These are phyloP conservation scores for Oxytorus armatus DNA, from an alignment of 2,888 invertebrate genomes.

Conservation along the genomic window DNA sequence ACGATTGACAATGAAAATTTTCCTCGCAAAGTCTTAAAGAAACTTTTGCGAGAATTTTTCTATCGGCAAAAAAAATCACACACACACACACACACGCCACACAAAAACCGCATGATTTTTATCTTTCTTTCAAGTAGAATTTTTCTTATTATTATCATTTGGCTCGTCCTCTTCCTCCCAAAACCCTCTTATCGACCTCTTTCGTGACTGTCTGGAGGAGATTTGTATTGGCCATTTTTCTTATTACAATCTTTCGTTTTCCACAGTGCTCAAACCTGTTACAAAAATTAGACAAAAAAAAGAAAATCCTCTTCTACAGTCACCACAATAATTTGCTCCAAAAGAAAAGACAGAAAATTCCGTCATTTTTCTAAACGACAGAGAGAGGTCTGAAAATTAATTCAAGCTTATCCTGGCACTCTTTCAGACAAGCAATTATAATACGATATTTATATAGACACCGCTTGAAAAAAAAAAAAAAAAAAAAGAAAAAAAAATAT, in stretches of 20 bases:
- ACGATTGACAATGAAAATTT: neutral
- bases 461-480: constrained; percentile 42
- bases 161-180: constrained; percentile 65
- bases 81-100: constrained; percentile 29
- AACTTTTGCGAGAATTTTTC: neutral
- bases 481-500: constrained; percentile 1
- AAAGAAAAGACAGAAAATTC: neutral
- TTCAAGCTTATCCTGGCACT: constrained; percentile 63
- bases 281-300: constrained; percentile 46
- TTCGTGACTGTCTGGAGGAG: constrained; percentile 84
- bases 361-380: constrained; percentile 1
- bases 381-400: constrained; percentile 54
- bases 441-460: constrained; percentile 35
- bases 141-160: constrained; percentile 57
- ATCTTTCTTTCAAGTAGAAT: constrained; percentile 38
- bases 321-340: constrained; percentile 38
- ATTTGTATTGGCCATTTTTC: constrained; percentile 72
- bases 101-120: constrained; percentile 56
- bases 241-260: constrained; percentile 75
- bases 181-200: constrained; percentile 76
- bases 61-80: constrained; percentile 30
- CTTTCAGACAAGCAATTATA: constrained; percentile 48
- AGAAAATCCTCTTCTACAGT: constrained; percentile 52
- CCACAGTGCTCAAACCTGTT: constrained; percentile 68
- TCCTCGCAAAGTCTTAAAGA: too few species aligned